Evolutionary conservation across 1,140 invertebrate genomes (phyloP), one percentile per base, ranked within the genome.

Genomic region (Teleopsis dalmanni): DNA sequence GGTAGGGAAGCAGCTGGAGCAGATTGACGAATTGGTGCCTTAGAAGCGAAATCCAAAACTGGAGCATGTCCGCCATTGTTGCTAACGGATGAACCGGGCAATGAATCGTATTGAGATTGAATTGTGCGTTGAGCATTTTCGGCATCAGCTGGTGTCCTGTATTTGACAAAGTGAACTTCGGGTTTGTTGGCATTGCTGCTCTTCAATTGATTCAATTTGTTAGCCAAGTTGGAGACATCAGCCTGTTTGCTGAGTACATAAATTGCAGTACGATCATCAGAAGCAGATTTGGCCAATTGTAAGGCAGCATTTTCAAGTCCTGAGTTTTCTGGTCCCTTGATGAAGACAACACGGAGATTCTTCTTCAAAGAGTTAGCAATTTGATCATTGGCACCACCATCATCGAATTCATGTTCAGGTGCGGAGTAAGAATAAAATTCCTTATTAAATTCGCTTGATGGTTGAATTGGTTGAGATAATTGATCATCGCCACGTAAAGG

Each of bases 271-370:
- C 88, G 88, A 62, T 88, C 84, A 68, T 89, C 85, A 31, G 81
- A 81, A 21, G 60, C 59, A 18, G 80, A 50, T 33, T 78, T 77
- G 43, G 84, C 76, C 49, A 77, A 67, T 77, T 80, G n/a, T 0
- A 82, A 80, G 36, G 78, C 81, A 27, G 82, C 81, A 58, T 78
- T 77, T 23, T 82, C 77, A 34, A 65, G 42, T 4, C 55, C 62
- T 0, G 80, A 78, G 18, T 62, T 62, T 44, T 65, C 62, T 18
- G 86, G 85, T 21, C 85, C 84, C 76, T 87, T 87, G 68, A 89
- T 87, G 79, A 88, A 88, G 60, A 91, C 84, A 56, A 89, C 88
- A 63, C 86, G 86, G 73, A 87, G 84, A 70, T 87, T 84, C 57
- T 85, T 87, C 66, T 85, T 81, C 52, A 83, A 69, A 2, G 78